Base-by-base conservation (phyloP, 2,113 vertebrate genomes). In the Nicator chloris region DNA sequence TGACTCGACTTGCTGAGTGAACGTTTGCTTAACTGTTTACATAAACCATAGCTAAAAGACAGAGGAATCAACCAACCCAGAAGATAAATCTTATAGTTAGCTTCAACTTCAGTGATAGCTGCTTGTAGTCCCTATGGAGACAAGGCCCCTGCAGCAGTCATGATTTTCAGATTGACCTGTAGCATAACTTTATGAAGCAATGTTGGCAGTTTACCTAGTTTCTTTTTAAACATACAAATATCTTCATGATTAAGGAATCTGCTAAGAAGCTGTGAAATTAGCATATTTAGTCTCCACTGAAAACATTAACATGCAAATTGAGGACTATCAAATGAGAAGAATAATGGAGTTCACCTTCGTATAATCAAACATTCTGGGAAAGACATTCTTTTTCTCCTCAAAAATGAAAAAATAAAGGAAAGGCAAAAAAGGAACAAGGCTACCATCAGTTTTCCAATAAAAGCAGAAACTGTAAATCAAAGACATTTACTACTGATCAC, bases 281-380 rank as follows among this genome's bases (percentile, higher is more conserved):
- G 88, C 92, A 93, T 97, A 95, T 78, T 92, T 86, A 51, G 47
- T 81, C 92, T 88, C 85, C 68, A 83, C 2, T 78, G 88, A 83
- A 94, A 94, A 95, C 64, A 96, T 95, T 96, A 93, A 84, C 44
- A 95, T 96, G 93, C 82, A 95, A 96, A 96, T 92, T 94, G 68
- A 86, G 93, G 94, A 95, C 92, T 92, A 94, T 66, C 71, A 88
- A 88, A 88, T 3, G 13, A 84, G 92, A 75, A 94, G 57, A 94
- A 92, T 90, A 96, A 95, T 75, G 56, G 85, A 75, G 79, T 95
- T 96, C 94, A 95, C 93, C 95, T 95, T 96, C 71, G 75, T 73
- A 59, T 90, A 96, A 97, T 96, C 85, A 94, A 94, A 94, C 79
- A 90, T 88, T 80, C 75, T 63, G 50, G 37, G 31, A 96, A 94